Base-by-base conservation (phyloP, 2,888 invertebrate genomes). In the Leptopilina syphax region DNA sequence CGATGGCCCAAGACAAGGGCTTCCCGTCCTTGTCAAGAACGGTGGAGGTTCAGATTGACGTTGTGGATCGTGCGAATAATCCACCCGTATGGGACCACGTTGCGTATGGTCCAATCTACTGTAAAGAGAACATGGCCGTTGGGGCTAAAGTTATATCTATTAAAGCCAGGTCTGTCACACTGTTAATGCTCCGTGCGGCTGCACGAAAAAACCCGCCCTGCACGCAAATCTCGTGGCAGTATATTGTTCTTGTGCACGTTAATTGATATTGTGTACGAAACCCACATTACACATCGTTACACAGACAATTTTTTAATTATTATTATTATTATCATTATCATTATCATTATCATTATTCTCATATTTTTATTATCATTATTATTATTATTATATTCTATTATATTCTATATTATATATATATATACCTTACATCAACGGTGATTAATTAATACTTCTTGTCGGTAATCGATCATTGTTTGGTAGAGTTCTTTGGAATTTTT, bases 1-100 rank as follows among this genome's bases (percentile, higher is more conserved):
- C 98, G 93, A 97, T 97, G 95, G 98, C 98, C 94, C 96, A 97
- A 95, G 99, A 99, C 95, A 97, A 97, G 95, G 98, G 98, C 93
- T 96, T 95, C 93, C 97, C 97, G 93, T 96, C 97, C 94, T 95
- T 98, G 94, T 97, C 97, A 93, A 96, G 98, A 94, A 96, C 97
- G 93, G 98, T 98, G 94, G 98, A 97, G 94, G 98, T 99, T 94
- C 97, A 98, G 94, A 98, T 99, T 94, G 98, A 98, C 95, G 98
- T 98, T 94, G 98, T 98, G 94, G 98, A 97, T 95, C 96, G 97
- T 94, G 98, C 97, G 92, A 98, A 97, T 96, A 98, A 97, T 95
- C 98, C 96, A 94, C 98, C 97, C 93, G 97, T 97, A 93, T 98
- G 97, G 98, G 98, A 97, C 94, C 96, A 98, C 95, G 95, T 95